Evolutionary conservation across 1,140 invertebrate genomes (phyloP).

Genomic region (Drosophila varians): DNA sequence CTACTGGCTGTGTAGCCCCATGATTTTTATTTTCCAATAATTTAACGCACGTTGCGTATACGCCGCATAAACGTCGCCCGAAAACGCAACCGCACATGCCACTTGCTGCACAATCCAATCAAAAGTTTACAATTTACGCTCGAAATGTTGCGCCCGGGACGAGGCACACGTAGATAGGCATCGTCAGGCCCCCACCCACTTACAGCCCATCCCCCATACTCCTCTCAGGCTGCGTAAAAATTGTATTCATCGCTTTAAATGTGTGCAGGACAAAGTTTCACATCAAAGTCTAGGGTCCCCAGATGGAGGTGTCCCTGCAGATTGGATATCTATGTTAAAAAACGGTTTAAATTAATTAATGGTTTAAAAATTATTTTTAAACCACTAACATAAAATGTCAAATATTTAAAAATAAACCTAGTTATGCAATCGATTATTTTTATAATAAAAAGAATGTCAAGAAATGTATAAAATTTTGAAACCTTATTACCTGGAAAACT

Average conservation of each 20-base stretch:
- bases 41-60: constrained; percentile 70
- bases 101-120: constrained; percentile 78
- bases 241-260: constrained; percentile 52
- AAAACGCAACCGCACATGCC: constrained; percentile 57
- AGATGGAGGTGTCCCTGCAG: background rate
- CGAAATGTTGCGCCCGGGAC: constrained; percentile 65
- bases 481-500: too few species aligned
- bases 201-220: background rate
- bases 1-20: background rate
- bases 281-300: constrained; percentile 8
- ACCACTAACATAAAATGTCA: too few species aligned
- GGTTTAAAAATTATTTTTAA: too few species aligned
- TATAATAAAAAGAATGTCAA: background rate
- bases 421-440: too few species aligned
- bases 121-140: constrained; percentile 81
- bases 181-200: constrained; percentile 20
- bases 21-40: constrained; percentile 54
- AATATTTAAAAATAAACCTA: too few species aligned
- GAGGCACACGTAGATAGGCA: constrained; percentile 55
- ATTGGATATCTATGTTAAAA: constrained; percentile 6
- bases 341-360: too few species aligned
- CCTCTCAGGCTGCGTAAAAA: constrained; percentile 33
- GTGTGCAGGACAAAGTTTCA: constrained; percentile 45
- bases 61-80: constrained; percentile 36
- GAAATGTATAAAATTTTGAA: too few species aligned